Evolutionary conservation across 2,888 invertebrate genomes (phyloP), one percentile per base, ranked within the genome.

Genomic region (Drosophila tanythrix): DNA sequence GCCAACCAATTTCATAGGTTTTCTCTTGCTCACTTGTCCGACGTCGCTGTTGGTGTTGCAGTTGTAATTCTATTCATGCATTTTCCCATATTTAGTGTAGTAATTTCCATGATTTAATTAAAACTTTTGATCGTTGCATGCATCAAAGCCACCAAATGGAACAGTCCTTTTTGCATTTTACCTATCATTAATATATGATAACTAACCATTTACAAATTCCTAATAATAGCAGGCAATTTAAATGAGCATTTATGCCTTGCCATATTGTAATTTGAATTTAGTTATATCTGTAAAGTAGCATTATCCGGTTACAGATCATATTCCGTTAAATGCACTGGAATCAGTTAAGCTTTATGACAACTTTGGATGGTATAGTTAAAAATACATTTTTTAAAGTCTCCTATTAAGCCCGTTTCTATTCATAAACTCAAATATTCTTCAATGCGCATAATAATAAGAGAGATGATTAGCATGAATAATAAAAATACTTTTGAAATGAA

Each of bases 31-130:
- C 72, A 74, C 62, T 74, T 66, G 60, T 53, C 68, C 40, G 57
- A 40, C 64, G 40, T 18, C 0, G 56, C 31, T 21, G 35, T 64
- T 58, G 51, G 52, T 46, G 58, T 64, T 65, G 52, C 67, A 52
- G 43, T 64, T 48, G 65, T 50, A 48, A 35, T 57, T 64, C n/a
- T 61, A 46, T 53, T 29, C 52, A n/a, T 65, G 55, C 58, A 76
- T 31, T 18, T 35, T 21, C 52, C 21, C 35, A n/a, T n/a, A 29
- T n/a, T 56, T 38, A 8, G n/a, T 35, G 21, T 48, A 40, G 68
- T 62, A 60, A 66, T 72, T 76, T 75, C 51, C 75, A 76, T 84
- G 89, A 87, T 86, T 86, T 88, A 80, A 86, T 86, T 89, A 87
- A 84, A 86, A 86, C 57, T 88, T 84, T 70, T 31, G 15, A 36